Evolutionary conservation across 92 coral and sea anemone genomes (phyloP).

Genomic region (Montipora capitata): DNA sequence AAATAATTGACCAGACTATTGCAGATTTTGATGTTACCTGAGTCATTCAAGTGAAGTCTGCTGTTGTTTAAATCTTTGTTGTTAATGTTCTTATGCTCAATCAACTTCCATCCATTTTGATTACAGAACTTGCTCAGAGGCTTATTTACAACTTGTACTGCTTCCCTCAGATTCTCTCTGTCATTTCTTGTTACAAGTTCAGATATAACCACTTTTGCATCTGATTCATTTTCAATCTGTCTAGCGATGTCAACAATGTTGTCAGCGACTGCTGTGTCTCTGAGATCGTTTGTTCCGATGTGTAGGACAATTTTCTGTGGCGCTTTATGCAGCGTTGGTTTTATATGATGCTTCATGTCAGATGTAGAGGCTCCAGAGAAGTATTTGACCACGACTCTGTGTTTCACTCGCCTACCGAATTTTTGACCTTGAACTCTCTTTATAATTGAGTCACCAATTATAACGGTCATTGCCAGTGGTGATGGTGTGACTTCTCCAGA

Average conservation of each 20-base stretch:
- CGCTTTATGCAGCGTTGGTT: background rate
- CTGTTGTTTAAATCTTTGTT: too few species aligned
- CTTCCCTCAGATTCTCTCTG: background rate
- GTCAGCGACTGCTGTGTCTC: conserved; percentile 2
- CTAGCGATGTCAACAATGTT: background rate
- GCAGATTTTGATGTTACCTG: too few species aligned
- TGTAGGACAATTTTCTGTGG: conserved; percentile 1
- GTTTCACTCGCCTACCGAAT: conserved; percentile 24
- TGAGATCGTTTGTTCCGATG: background rate
- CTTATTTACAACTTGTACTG: too few species aligned
- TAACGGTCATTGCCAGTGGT: conserved; percentile 14
- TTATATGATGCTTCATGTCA: conserved; percentile 38
- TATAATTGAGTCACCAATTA: conserved; percentile 14
- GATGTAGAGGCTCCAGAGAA: conserved; percentile 29
- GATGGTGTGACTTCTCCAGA: too few species aligned
- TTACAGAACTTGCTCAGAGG: too few species aligned
- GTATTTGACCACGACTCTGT: conserved; percentile 21
- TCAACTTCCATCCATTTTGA: too few species aligned
- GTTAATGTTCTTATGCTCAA: too few species aligned
- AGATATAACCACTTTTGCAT: conserved; percentile 2
- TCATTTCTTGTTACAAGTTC: conserved; percentile 21
- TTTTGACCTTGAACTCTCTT: conserved; percentile 29
- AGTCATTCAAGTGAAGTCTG: too few species aligned
- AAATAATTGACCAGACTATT: too few species aligned
- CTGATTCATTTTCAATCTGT: background rate